These are phyloP conservation scores for Drosophila mercatorum DNA, from an alignment of 2,888 invertebrate species.

Conservation along the genomic window DNA sequence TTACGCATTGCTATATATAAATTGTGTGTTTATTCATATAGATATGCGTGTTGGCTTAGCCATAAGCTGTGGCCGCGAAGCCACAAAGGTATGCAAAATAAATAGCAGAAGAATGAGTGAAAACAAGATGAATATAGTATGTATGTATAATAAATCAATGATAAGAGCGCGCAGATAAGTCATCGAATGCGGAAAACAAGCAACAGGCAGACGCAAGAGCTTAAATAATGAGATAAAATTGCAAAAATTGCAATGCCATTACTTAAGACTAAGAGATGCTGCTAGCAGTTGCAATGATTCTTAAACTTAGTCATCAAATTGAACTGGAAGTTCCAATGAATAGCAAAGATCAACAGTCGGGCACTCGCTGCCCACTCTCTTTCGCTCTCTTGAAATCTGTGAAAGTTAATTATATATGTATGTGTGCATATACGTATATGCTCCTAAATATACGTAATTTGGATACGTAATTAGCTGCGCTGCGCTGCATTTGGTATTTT, in stretches of 20 bases:
- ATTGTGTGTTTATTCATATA: not conserved
- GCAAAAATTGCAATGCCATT: not conserved
- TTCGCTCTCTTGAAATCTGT: not conserved
- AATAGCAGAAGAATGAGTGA: not conserved
- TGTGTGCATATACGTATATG: not conserved
- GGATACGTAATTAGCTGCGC: not conserved
- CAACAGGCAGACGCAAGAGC: not conserved
- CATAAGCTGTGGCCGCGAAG: not conserved
- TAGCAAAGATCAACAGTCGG: not conserved
- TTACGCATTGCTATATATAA: slow-evolving; percentile 2
- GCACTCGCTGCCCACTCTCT: not conserved
- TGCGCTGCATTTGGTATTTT: not conserved
- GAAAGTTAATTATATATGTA: not conserved
- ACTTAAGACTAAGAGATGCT: not conserved
- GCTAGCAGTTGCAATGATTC: not conserved
- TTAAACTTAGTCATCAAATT: not conserved
- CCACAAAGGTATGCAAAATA: slow-evolving; percentile 2
- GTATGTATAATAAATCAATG: not conserved
- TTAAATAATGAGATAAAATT: slow-evolving; percentile 1
- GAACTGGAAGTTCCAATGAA: not conserved
- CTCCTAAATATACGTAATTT: not conserved
- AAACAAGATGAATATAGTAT: not conserved
- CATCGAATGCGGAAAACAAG: slow-evolving; percentile 11
- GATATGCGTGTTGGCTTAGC: not conserved
- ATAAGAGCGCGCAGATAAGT: slow-evolving; percentile 10